phyloP scores from a whole-genome alignment of 2,113 vertebrate species.

The Myrmecophaga tridactyla region DNA sequence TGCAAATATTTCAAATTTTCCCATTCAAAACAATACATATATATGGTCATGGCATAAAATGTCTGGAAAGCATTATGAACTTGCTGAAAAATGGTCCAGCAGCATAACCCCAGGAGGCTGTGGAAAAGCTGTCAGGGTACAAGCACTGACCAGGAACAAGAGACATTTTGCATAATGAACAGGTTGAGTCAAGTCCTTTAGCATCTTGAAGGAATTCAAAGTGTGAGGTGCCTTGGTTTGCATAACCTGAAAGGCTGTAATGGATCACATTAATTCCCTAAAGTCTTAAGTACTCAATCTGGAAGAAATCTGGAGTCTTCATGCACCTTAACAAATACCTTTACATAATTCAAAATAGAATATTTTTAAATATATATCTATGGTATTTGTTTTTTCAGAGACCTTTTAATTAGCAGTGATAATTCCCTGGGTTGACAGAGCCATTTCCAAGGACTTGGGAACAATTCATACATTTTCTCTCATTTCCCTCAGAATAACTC shows the following conservation, averaged over 20 bases:
- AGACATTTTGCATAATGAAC: neutral
- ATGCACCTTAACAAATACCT: neutral
- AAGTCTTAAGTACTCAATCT: neutral
- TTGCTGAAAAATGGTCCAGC: neutral
- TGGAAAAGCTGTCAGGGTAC: neutral
- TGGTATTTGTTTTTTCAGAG: neutral
- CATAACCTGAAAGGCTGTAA: neutral
- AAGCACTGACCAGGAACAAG: neutral
- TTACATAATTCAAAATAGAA: constrained; percentile 5
- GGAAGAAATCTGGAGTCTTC: neutral
- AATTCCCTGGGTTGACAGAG: neutral
- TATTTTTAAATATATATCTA: neutral
- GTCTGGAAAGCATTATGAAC: neutral
- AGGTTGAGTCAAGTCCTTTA: neutral
- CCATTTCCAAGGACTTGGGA: neutral
- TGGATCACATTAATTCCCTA: neutral
- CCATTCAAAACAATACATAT: neutral
- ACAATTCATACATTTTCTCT: neutral
- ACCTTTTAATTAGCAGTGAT: neutral
- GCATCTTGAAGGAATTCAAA: neutral
- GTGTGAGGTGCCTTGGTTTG: neutral
- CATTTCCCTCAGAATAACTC: constrained; percentile 1
- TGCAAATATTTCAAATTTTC: constrained; percentile 29
- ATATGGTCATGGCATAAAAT: neutral
- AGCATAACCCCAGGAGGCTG: neutral